phyloP scores from a whole-genome alignment of 2,888 invertebrate species.

The Papilio gigon region DNA sequence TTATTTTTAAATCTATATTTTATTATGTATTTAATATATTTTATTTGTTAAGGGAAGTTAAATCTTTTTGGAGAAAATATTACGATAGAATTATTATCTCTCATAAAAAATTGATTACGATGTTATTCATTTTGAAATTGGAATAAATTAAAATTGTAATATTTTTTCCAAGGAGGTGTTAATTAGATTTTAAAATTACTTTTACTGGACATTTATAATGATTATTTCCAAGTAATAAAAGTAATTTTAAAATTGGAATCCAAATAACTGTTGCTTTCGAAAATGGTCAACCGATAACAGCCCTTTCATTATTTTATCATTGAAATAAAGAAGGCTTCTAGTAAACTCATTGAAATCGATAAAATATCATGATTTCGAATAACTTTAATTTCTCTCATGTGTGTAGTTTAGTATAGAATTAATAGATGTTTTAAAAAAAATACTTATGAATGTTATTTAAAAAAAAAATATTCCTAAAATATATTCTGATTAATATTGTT shows the following conservation, averaged over 20 bases:
- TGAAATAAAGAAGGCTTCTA: conserved; percentile 52
- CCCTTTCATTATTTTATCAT: conserved; percentile 57
- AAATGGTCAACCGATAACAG: conserved; percentile 67
- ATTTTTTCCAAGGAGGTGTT: not conserved
- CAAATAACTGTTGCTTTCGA: conserved; percentile 66
- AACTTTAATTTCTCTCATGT: conserved; percentile 50
- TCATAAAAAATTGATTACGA: not conserved
- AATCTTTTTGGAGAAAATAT: conserved; percentile 25
- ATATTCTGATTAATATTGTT: conserved; percentile 39
- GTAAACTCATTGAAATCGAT: conserved; percentile 51
- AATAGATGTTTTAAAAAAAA: conserved; percentile 53
- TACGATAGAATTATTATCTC: conserved; percentile 8
- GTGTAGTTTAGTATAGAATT: conserved; percentile 51
- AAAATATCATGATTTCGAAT: conserved; percentile 55
- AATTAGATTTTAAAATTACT: conserved; percentile 27
- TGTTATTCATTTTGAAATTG: not conserved
- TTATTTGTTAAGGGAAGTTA: conserved; percentile 40
- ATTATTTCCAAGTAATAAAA: conserved; percentile 40
- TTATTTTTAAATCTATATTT: conserved; percentile 32
- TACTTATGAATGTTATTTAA: conserved; percentile 52
- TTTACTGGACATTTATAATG: conserved; percentile 28
- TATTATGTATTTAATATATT: conserved; percentile 8
- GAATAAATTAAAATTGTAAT: conserved; percentile 6
- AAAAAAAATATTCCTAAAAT: conserved; percentile 44
- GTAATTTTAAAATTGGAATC: conserved; percentile 46